Percentiles rank a stretch among this genome's conserved stretches.
These are phyloP conservation scores for Mantis religiosa DNA, from an alignment of 2,888 invertebrate genomes.

Conservation along the genomic window DNA sequence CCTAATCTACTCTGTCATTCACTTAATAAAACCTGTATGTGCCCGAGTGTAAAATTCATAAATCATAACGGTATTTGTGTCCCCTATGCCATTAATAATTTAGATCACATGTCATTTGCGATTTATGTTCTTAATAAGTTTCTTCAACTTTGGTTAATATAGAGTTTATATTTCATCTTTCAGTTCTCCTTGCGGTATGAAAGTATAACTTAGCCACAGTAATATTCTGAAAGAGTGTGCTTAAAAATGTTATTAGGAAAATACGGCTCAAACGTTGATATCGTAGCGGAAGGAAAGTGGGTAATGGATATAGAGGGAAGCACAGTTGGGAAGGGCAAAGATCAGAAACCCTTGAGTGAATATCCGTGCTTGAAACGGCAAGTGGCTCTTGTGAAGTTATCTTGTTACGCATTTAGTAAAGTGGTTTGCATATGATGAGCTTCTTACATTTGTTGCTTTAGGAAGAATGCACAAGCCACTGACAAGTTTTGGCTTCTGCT, in stretches of 20 bases:
- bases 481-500: background rate
- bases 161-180: background rate
- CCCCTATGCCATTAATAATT: no score
- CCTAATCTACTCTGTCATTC: no score
- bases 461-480: background rate
- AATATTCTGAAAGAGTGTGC: background rate
- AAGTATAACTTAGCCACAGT: background rate
- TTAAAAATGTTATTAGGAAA: background rate
- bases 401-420: background rate
- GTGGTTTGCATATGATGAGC: background rate
- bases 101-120: no score
- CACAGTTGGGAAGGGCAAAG: background rate
- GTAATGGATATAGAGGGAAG: background rate
- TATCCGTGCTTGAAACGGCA: background rate
- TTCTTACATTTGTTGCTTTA: background rate
- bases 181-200: background rate
- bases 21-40: no score
- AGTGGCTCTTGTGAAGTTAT: background rate
- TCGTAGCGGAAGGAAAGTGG: background rate
- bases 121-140: no score
- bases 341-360: background rate
- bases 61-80: no score
- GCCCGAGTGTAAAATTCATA: no score
- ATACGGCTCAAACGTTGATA: background rate
- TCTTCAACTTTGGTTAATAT: no score